A percentile compares a stretch with the other conserved stretches of the same genome.
phyloP scores from a whole-genome alignment of 1,140 invertebrate genomes.

The Cephus cinctus region DNA sequence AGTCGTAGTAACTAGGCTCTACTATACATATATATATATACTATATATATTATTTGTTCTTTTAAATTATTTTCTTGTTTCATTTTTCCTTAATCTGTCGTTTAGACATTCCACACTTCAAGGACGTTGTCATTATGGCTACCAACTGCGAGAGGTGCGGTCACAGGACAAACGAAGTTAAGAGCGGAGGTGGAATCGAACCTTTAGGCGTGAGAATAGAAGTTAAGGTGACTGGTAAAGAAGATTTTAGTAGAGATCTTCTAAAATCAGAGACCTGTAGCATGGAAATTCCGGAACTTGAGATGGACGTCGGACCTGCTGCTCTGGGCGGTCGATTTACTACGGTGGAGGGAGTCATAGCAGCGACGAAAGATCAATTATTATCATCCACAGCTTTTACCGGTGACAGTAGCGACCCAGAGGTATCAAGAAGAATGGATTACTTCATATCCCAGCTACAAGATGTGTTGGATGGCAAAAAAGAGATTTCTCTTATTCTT shows the following conservation, averaged over 20 bases:
- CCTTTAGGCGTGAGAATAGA: constrained; percentile 77
- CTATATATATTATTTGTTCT: not conserved
- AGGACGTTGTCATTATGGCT: constrained; percentile 97
- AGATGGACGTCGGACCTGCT: constrained; percentile 80
- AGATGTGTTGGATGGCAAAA: constrained; percentile 66
- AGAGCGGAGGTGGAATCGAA: constrained; percentile 90
- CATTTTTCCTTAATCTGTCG: constrained; percentile 28
- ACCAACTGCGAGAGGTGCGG: constrained; percentile 91
- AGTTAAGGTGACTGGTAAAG: constrained; percentile 68
- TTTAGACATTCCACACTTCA: constrained; percentile 92
- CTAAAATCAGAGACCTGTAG: constrained; percentile 95
- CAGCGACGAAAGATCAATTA: constrained; percentile 70
- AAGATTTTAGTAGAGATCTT: constrained; percentile 90
- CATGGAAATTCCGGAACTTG: constrained; percentile 86
- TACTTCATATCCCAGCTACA: constrained; percentile 71
- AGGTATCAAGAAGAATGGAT: constrained; percentile 58
- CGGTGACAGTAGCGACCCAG: constrained; percentile 70
- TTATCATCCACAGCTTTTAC: constrained; percentile 66
- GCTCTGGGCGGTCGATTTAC: constrained; percentile 93
- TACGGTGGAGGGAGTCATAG: constrained; percentile 86
- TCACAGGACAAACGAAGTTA: constrained; percentile 90
- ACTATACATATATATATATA: no score
- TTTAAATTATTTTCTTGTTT: not conserved
- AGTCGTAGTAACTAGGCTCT: no score
- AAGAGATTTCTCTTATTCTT: constrained; percentile 74